Evolutionary conservation across 2,888 invertebrate species (phyloP).

Genomic region (Willowsia nigromaculata): DNA sequence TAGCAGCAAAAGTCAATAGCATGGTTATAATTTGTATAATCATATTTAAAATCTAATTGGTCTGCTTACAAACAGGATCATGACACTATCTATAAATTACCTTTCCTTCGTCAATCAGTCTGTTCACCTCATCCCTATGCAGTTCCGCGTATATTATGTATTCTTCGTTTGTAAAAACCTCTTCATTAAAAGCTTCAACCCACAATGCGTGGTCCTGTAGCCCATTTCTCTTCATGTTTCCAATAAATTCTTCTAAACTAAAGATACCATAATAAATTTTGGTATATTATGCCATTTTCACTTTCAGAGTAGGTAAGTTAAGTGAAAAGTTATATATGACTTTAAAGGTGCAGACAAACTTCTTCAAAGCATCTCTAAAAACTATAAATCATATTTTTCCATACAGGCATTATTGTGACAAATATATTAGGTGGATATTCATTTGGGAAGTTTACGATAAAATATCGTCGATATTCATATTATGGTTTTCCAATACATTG

Average conservation of each 20-base stretch:
- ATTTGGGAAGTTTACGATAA: too few species aligned
- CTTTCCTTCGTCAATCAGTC: slow-evolving; percentile 47
- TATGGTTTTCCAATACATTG: too few species aligned
- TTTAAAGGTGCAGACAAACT: too few species aligned
- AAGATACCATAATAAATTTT: neutral
- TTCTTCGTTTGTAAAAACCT: slow-evolving; percentile 28
- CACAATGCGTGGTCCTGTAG: slow-evolving; percentile 41
- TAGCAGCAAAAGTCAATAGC: too few species aligned
- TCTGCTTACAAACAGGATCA: too few species aligned
- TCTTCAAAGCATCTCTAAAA: too few species aligned
- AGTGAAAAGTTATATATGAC: too few species aligned
- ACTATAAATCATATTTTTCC: too few species aligned
- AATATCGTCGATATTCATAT: too few species aligned
- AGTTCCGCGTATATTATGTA: neutral
- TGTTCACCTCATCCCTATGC: slow-evolving; percentile 24
- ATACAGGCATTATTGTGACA: neutral
- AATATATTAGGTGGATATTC: neutral
- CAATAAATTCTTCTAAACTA: slow-evolving; percentile 51
- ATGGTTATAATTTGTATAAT: neutral
- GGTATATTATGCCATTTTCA: neutral
- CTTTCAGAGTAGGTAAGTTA: too few species aligned
- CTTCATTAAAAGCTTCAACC: too few species aligned
- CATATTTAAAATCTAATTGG: neutral
- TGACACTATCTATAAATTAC: slow-evolving; percentile 20
- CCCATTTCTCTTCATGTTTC: neutral